A percentile compares a stretch with the other conserved stretches of the same genome.
Conservation (phyloP, 2,888 invertebrate genomes). For the Zhuqinia jingwanae region DNA sequence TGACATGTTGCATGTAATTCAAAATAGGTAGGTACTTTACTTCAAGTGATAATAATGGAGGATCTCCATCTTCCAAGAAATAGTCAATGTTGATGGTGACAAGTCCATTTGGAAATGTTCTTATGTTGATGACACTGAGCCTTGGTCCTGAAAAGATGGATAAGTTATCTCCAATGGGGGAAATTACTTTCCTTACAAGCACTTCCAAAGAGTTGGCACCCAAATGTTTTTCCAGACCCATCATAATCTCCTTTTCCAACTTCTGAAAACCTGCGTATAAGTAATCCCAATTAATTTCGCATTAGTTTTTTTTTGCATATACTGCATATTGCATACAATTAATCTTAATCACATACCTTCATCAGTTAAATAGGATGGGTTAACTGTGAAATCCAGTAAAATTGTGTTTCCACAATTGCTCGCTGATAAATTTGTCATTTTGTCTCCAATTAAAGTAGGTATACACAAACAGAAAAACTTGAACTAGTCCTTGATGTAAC, state of each 20-base stretch:
- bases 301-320: neutral
- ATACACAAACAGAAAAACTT: no score
- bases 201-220: conserved; percentile 81
- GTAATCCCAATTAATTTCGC: neutral
- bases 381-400: conserved; percentile 79
- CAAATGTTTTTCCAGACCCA: conserved; percentile 71
- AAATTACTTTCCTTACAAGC: conserved; percentile 85
- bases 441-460: neutral
- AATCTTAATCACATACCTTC: conserved; percentile 70
- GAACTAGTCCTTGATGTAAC: no score
- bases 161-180: conserved; percentile 86
- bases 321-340: neutral
- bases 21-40: no score
- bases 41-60: conserved; percentile 88
- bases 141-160: conserved; percentile 87
- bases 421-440: conserved; percentile 22
- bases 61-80: conserved; percentile 88
- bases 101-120: conserved; percentile 84
- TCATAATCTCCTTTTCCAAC: conserved; percentile 73
- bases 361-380: conserved; percentile 74
- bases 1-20: no score
- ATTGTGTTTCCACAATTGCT: conserved; percentile 78
- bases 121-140: conserved; percentile 86
- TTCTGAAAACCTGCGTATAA: conserved; percentile 59
- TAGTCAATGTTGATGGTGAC: conserved; percentile 92